Evolutionary conservation across 2,113 vertebrate genomes (phyloP), one percentile per base, ranked within the genome.

Genomic region (Thalassoma bifasciatum): DNA sequence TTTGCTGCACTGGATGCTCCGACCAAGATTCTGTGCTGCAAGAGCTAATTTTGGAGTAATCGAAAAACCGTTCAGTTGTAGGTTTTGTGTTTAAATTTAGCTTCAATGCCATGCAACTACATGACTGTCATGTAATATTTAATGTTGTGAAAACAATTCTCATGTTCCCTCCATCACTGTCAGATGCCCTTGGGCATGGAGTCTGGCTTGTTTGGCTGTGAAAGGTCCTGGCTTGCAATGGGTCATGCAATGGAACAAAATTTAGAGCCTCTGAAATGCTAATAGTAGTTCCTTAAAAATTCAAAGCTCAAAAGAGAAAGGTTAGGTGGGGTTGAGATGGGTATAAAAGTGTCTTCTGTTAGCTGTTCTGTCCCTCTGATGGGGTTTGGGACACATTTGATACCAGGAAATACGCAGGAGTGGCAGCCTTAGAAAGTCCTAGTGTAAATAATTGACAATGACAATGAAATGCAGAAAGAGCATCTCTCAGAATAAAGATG

Each of bases 381-480:
- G 79, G 85, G 79, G 86, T 83, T 83, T 75, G 74, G 75, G 81
- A 86, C 72, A 85, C 74, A 66, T 81, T 67, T 47, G 47, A 79
- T 59, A 61, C 63, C 36, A 42, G 57, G 59, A 77, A 84, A 44
- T 64, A 49, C 73, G 72, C 42, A 53, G 40, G 26, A 84, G 70
- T 74, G 72, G 38, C 49, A 72, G n/a, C 37, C 36, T 83, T 47
- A 74, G 5, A 36, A 7, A 10, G 79, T 67, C 79, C 81, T 77
- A 77, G 73, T 86, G 71, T 92, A 79, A 83, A 84, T 91, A 79
- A 94, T 91, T 88, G 60, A 93, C 91, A 83, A 81, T 81, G 1
- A 50, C 16, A 61, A 66, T 85, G 78, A 84, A 80, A 87, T 66
- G 66, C 64, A 82, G 57, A 11, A 54, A 75, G 59, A 51, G 24